These are phyloP conservation scores for Limnothrissa miodon DNA, from an alignment of 2,113 vertebrate species.

Conservation along the genomic window DNA sequence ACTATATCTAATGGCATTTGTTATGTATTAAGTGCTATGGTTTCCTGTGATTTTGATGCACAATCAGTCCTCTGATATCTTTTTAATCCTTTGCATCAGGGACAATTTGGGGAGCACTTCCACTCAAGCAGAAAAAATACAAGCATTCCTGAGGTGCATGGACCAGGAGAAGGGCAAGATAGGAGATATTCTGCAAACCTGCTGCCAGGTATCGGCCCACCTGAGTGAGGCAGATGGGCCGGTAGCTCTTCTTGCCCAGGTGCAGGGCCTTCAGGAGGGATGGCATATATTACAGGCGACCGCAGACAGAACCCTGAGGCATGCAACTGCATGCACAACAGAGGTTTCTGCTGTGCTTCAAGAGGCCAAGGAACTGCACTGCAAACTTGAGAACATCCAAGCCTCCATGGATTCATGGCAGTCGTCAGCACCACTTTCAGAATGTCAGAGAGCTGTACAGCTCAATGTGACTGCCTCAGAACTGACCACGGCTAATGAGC, in stretches of 20 bases:
- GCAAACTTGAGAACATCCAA: conserved; percentile 66
- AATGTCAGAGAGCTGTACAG: conserved; percentile 48
- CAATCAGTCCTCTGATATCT: not conserved
- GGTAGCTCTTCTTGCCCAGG: conserved; percentile 71
- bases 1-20: not conserved
- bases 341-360: conserved; percentile 68
- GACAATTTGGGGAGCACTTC: conserved; percentile 67
- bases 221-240: conserved; percentile 75
- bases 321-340: conserved; percentile 57
- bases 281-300: conserved; percentile 75
- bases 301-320: conserved; percentile 71
- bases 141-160: conserved; percentile 66
- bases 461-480: conserved; percentile 64
- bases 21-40: not conserved
- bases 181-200: conserved; percentile 65
- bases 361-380: conserved; percentile 64
- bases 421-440: conserved; percentile 39
- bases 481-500: conserved; percentile 66
- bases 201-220: conserved; percentile 67
- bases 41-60: not conserved
- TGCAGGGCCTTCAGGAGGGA: conserved; percentile 74
- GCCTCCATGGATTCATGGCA: conserved; percentile 37
- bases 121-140: conserved; percentile 73
- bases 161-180: conserved; percentile 67
- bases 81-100: conserved; percentile 57